These are phyloP conservation scores for Arctopsyche grandis DNA, from an alignment of 1,140 invertebrate species.

Conservation along the genomic window DNA sequence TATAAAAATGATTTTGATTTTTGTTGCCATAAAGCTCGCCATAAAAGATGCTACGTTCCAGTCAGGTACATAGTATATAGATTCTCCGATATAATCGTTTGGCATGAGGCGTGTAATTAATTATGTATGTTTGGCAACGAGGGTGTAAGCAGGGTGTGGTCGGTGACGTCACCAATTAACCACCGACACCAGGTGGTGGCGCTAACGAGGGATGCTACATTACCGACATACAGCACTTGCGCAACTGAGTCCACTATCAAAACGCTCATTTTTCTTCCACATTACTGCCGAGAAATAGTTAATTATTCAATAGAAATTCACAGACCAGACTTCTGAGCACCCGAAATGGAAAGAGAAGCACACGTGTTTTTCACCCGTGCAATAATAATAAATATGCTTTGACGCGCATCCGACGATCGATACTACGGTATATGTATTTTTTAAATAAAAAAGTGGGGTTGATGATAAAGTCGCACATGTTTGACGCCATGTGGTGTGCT, in stretches of 20 bases:
- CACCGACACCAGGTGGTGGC: conserved; percentile 43
- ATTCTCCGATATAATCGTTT: conserved; percentile 7
- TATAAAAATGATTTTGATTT: too few species aligned
- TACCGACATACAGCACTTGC: conserved; percentile 13
- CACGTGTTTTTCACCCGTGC: too few species aligned
- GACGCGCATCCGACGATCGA: background rate
- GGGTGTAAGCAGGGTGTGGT: conserved; percentile 34
- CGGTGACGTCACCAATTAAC: conserved; percentile 43
- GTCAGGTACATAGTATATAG: background rate
- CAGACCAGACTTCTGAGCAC: too few species aligned
- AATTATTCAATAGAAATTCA: too few species aligned
- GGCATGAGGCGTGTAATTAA: conserved; percentile 31
- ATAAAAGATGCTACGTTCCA: too few species aligned
- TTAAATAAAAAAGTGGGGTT: conserved; percentile 3
- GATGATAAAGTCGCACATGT: conserved; percentile 19
- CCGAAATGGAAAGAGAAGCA: too few species aligned
- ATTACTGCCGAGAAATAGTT: background rate
- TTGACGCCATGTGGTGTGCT: conserved; percentile 28
- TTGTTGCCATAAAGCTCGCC: too few species aligned
- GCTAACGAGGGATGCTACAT: conserved; percentile 41
- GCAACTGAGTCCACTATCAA: background rate
- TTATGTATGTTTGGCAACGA: conserved; percentile 32
- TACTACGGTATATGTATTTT: background rate
- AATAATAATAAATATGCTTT: too few species aligned
- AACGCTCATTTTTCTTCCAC: background rate